A percentile compares a stretch with the other conserved stretches of the same genome.
These are phyloP conservation scores for Zygogramma bicolorata DNA, from an alignment of 2,888 invertebrate genomes.

Conservation along the genomic window DNA sequence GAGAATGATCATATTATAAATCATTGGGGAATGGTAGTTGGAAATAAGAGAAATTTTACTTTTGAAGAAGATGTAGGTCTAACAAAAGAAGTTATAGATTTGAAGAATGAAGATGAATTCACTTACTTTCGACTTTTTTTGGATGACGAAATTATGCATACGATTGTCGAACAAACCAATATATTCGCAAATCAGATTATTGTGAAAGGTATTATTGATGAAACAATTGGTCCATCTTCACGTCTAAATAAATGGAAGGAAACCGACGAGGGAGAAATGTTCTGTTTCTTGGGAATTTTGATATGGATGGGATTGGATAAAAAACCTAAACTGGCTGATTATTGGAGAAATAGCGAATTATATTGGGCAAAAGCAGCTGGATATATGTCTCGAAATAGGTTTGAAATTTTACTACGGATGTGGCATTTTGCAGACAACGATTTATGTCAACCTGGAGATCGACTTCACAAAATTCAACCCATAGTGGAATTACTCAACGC, in stretches of 20 bases:
- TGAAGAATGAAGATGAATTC: background rate
- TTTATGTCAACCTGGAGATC: background rate
- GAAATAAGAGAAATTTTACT: conserved; percentile 1
- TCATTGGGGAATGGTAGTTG: conserved; percentile 4
- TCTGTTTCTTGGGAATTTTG: conserved; percentile 31
- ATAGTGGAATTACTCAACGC: conserved; percentile 15
- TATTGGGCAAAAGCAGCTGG: conserved; percentile 15
- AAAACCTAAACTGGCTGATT: conserved; percentile 25
- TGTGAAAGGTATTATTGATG: conserved; percentile 22
- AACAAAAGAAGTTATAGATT: background rate
- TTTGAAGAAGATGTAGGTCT: conserved; percentile 13
- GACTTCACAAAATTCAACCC: conserved; percentile 10
- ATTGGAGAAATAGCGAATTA: conserved; percentile 18
- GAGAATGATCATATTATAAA: background rate
- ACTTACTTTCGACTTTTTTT: background rate
- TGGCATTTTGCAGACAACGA: conserved; percentile 28
- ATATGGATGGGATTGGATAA: conserved; percentile 35
- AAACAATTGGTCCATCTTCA: conserved; percentile 28
- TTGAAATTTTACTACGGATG: conserved; percentile 25
- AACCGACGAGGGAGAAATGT: conserved; percentile 15
- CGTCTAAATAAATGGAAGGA: conserved; percentile 15
- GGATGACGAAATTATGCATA: background rate
- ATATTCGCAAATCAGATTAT: conserved; percentile 19
- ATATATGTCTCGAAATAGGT: conserved; percentile 27
- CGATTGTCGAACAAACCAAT: conserved; percentile 21